Evolutionary conservation across 2,113 vertebrate genomes (phyloP), one percentile per base, ranked within the genome.

Genomic region (Ictalurus punctatus): DNA sequence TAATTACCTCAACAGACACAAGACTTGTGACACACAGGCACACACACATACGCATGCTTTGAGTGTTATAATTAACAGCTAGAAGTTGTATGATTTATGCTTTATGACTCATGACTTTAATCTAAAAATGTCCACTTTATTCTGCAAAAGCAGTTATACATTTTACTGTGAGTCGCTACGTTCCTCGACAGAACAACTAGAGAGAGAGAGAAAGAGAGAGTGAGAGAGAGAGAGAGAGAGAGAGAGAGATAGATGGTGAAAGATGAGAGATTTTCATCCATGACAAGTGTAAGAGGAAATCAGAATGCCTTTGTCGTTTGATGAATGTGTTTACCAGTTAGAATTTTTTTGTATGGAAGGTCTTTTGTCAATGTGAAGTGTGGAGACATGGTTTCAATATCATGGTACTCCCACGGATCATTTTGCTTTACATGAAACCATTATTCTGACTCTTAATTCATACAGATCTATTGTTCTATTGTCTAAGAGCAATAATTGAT

Each of bases 1-100:
- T 91, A 91, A 91, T 88, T 90, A 90, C 14, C 74, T 88, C 74
- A 89, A 23, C 86, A 90, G 86, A 88, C 67, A 86, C 73, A 83
- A 89, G 78, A 87, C 76, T 84, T 48, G n/a, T 65, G 63, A 85
- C 83, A 85, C 69, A 67, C 76, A 56, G 23, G 14, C 74, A 73
- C 73, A 76, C 19, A 56, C 37, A 85, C 71, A 54, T 19, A 52
- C 48, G 58, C 80, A 48, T 19, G 63, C 61, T 52, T 48, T 87
- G 74, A 86, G 76, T 89, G 88, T 67, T 65, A 21, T 89, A 91
- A 87, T 91, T 91, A 87, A 86, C 83, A 48, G 83, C 25, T 13
- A 79, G 65, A 6, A 89, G 76, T 65, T 85, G 80, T 89, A 87
- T 87, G 90, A 89, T 89, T 89, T 91, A 91, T 85, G 67, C 85